Base-by-base conservation (phyloP, 2,797 vertebrate species). In the Pygocentrus nattereri region DNA sequence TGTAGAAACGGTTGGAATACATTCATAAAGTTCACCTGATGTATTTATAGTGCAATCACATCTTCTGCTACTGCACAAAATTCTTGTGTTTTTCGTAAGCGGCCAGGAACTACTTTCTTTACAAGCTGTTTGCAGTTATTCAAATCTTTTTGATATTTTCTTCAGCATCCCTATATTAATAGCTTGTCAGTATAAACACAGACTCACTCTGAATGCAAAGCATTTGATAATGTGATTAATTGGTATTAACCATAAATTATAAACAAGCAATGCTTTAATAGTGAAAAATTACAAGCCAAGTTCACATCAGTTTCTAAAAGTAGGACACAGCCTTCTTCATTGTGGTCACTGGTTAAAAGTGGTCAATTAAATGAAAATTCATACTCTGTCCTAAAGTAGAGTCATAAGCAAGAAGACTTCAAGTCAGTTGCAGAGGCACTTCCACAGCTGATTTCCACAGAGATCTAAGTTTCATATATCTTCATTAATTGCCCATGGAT, bases 21-120 rank as follows among this genome's bases (percentile, higher is more conserved):
- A n/a, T n/a, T n/a, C n/a, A n/a, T n/a, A n/a, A n/a, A 52, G 30
- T 27, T 21, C 5, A 56, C 38, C 25, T 58, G 49, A 47, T 67
- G 49, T 80, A 44, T 80, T 67, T 67, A 80, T 74, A 67, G 49
- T 38, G 44, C 41, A 50, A 72, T 79, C 59, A 67, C 34, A 13
- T 64, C n/a, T 59, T 80, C 70, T 38, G 25, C 27, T 16, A 18
- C 59, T 16, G 59, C 27, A 18, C 59, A n/a, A n/a, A 54, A 21
- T 38, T 47, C 71, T 44, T 19, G 56, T 44, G 41, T 1, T 44
- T 11, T 44, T 44, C 10, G 8, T 44, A 1, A 2, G 41, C 11
- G 10, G 10, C 11, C 11, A 2, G 41, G 2, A 44, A 10, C 8
- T 38, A 38, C 19, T 0, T 0, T 56, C 16, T n/a, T 61, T 59